phyloP scores from a whole-genome alignment of 2,888 invertebrate species.

The Pseudococcus viburni region DNA sequence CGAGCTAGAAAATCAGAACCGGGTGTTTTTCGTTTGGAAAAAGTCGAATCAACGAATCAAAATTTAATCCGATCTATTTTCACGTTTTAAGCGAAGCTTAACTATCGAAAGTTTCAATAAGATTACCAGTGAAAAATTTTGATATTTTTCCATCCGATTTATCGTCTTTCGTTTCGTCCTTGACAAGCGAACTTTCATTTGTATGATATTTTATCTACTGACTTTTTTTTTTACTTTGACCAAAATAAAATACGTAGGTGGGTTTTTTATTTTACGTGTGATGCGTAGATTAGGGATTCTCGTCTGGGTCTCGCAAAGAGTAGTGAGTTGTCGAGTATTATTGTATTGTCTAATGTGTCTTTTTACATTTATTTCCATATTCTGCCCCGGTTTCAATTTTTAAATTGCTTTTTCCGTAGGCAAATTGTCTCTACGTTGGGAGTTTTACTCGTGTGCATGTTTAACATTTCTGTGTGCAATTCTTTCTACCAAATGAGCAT shows the following conservation, averaged over 20 bases:
- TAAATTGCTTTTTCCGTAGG: background rate
- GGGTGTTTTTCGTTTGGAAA: background rate
- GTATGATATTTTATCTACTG: background rate
- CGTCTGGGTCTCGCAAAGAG: background rate
- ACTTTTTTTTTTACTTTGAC: background rate
- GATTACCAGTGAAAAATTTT: conserved; percentile 1
- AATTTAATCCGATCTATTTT: background rate
- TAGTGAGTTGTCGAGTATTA: background rate
- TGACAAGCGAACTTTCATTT: background rate
- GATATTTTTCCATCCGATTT: conserved; percentile 7
- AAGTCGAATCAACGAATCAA: background rate
- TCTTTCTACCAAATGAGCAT: conserved; percentile 14
- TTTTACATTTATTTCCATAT: conserved; percentile 14
- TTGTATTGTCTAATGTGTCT: background rate
- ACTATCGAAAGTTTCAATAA: background rate
- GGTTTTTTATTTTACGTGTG: background rate
- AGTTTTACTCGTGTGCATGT: conserved; percentile 1
- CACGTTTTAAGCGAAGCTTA: background rate
- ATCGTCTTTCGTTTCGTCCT: background rate
- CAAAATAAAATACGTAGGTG: background rate
- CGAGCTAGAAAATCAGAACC: background rate
- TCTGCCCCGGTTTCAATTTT: background rate
- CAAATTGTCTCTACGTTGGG: background rate
- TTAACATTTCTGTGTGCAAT: background rate
- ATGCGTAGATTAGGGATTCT: background rate